Percentiles rank a stretch among this genome's conserved stretches.
These are phyloP conservation scores for Drepana arcuata DNA, from an alignment of 1,140 invertebrate species.

Conservation along the genomic window DNA sequence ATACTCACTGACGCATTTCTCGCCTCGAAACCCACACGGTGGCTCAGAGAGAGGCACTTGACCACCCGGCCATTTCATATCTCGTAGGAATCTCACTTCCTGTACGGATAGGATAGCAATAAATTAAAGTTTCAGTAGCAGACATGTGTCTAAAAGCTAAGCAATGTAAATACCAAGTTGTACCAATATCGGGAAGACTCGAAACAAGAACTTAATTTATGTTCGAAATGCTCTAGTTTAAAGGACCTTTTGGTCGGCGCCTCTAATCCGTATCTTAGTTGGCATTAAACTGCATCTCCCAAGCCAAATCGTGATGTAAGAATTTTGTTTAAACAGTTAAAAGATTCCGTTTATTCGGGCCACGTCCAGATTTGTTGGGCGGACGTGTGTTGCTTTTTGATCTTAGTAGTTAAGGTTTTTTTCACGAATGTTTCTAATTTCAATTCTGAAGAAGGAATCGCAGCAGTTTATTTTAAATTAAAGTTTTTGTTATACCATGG, in stretches of 20 bases:
- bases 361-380: constrained; percentile 23
- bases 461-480: no score
- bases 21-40: constrained; percentile 90
- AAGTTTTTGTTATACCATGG: no score
- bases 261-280: constrained; percentile 16
- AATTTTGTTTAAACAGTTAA: constrained; percentile 15
- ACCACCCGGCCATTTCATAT: constrained; percentile 85
- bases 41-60: constrained; percentile 92
- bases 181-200: no score
- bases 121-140: neutral
- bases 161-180: no score
- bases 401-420: no score
- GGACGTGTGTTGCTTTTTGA: constrained; percentile 21
- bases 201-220: no score
- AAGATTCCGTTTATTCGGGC: constrained; percentile 18
- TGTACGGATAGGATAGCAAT: constrained; percentile 59
- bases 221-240: constrained; percentile 9
- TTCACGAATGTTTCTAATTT: no score
- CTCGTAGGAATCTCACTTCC: constrained; percentile 78
- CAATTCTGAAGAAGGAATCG: no score
- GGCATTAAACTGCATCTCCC: constrained; percentile 25
- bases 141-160: no score
- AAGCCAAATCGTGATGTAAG: constrained; percentile 32
- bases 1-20: constrained; percentile 90
- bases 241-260: constrained; percentile 8